Evolutionary conservation across 1,140 invertebrate species (phyloP), one percentile per base, ranked within the genome.

Genomic region (Apis laboriosa): DNA sequence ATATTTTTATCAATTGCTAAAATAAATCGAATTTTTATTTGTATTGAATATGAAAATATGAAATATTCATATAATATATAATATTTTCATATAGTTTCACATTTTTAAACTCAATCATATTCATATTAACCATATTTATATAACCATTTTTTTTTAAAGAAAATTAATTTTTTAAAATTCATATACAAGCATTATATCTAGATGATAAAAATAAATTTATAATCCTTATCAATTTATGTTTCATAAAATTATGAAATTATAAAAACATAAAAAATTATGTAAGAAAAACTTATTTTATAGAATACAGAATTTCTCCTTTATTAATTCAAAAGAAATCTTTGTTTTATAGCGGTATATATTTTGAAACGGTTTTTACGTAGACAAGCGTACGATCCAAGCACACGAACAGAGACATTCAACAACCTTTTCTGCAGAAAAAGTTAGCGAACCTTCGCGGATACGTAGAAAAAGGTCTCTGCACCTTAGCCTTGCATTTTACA

Each of bases 361-460:
- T 53, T 61, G 77, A 9, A 71, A 71, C 66, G 56, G 1, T n/a
- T 66, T 76, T 55, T 76, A 80, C 34, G 15, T 21, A 34, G 43
- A 72, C 67, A 2, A 19, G n/a, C 17, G 51, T 24, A 34, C 53
- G 34, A 53, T 34, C 43, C 56, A 63, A 53, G 53, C 51, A 51
- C 76, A 13, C 19, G 53, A 55, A 80, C 72, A 24, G 53, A 80
- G 43, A 74, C 61, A 76, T 85, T 85, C 66, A 73, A 55, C 51
- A 51, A 60, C 56, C 77, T 85, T 76, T 43, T 34, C 56, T 63
- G n/a, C 53, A 21, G 67, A 73, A 77, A 86, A 85, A 85, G 83
- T 85, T 85, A 55, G 74, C 43, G 53, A 78, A 58, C 58, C 68
- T 43, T 86, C 15, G 78, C 53, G 56, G 74, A 82, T 74, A 86